phyloP scores from a whole-genome alignment of 2,797 vertebrate species.

The Amblyraja radiata region DNA sequence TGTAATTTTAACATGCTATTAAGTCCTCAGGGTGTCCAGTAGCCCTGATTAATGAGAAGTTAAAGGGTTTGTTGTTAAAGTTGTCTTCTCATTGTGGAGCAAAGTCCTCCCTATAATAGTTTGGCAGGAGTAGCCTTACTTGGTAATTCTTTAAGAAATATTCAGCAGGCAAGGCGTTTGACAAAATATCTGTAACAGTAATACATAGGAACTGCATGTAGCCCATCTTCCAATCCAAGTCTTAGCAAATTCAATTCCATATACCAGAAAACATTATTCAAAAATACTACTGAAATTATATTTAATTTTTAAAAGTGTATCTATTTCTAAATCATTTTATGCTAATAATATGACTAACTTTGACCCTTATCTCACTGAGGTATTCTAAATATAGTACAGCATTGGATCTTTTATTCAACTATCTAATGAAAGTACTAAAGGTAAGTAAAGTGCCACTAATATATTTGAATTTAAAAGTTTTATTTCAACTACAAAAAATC shows the following conservation, averaged over 20 bases:
- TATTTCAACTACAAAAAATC: conserved; percentile 31
- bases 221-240: conserved; percentile 38
- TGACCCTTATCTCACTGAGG: conserved; percentile 33
- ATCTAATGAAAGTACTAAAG: conserved; percentile 25
- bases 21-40: conserved; percentile 34
- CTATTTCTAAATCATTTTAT: conserved; percentile 8
- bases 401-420: conserved; percentile 26
- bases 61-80: conserved; percentile 29
- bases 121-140: conserved; percentile 20
- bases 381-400: conserved; percentile 37
- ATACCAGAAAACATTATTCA: conserved; percentile 20
- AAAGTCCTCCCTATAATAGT: conserved; percentile 25
- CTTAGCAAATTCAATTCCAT: conserved; percentile 33
- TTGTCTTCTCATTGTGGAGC: conserved; percentile 26
- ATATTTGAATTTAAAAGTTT: conserved; percentile 27
- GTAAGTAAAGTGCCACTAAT: conserved; percentile 22
- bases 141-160: conserved; percentile 12
- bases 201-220: conserved; percentile 27
- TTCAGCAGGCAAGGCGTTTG: conserved; percentile 31
- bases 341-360: conserved; percentile 12
- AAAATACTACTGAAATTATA: not conserved
- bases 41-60: not conserved
- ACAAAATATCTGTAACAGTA: conserved; percentile 25
- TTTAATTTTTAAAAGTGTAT: conserved; percentile 4
- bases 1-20: conserved; percentile 36